These are phyloP conservation scores for Ylistrum balloti DNA, from an alignment of 1,140 invertebrate species.

Conservation along the genomic window DNA sequence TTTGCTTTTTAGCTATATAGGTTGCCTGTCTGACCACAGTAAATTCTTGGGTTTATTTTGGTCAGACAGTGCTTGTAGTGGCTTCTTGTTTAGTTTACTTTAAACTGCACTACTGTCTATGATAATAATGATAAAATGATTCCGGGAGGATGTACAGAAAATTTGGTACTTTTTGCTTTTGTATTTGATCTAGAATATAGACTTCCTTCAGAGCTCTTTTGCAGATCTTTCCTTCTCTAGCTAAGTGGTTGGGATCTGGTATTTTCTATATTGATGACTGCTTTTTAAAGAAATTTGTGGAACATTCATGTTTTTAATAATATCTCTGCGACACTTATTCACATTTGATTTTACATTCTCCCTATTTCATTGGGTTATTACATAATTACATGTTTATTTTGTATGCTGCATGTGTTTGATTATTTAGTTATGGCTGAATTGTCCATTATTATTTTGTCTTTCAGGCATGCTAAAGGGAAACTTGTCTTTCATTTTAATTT, in stretches of 20 bases:
- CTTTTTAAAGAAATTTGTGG: background rate
- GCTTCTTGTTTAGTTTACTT: conserved; percentile 34
- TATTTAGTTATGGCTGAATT: conserved; percentile 28
- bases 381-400: conserved; percentile 24
- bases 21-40: background rate
- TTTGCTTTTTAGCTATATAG: conserved; percentile 30
- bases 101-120: background rate
- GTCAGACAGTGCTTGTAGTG: conserved; percentile 32
- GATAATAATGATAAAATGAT: conserved; percentile 12
- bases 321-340: background rate
- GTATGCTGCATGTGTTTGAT: conserved; percentile 32
- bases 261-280: background rate
- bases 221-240: conserved; percentile 15
- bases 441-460: conserved; percentile 40
- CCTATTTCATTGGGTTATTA: conserved; percentile 27
- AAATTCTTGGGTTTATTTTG: background rate
- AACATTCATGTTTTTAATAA: background rate
- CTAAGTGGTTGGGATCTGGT: background rate
- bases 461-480: conserved; percentile 24
- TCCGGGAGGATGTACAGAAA: background rate
- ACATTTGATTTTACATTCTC: conserved; percentile 16
- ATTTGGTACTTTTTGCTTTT: background rate
- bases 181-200: background rate
- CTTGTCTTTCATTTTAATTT: conserved; percentile 35
- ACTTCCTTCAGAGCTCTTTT: background rate